A percentile compares a stretch with the other conserved stretches of the same genome.
Conservation (phyloP, 2,113 vertebrate genomes). For the Oceanodroma tethys region DNA sequence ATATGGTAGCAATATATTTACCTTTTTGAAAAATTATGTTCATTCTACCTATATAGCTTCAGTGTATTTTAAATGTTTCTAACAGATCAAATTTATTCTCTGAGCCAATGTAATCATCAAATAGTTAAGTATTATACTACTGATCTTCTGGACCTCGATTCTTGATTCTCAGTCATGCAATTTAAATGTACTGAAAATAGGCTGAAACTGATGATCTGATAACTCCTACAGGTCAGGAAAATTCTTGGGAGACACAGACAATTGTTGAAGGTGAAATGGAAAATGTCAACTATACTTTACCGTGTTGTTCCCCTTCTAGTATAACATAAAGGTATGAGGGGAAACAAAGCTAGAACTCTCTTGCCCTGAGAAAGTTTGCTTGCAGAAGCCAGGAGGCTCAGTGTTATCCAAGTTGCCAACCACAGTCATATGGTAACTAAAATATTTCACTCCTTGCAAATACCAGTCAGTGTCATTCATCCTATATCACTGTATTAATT, state of each 20-base stretch:
- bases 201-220: not conserved
- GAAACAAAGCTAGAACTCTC: not conserved
- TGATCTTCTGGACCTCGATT: not conserved
- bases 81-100: not conserved
- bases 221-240: not conserved
- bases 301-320: not conserved
- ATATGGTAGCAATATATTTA: not conserved
- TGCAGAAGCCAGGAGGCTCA: not conserved
- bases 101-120: not conserved
- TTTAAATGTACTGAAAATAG: not conserved
- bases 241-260: not conserved
- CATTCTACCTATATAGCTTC: not conserved
- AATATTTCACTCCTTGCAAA: not conserved
- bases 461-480: not conserved
- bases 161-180: not conserved
- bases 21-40: not conserved
- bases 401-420: not conserved
- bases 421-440: not conserved
- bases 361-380: not conserved
- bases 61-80: not conserved
- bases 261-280: not conserved
- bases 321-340: not conserved
- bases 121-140: not conserved
- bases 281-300: not conserved
- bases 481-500: not conserved